These are phyloP conservation scores for Euwallacea fornicatus DNA, from an alignment of 1,140 invertebrate genomes.

Conservation along the genomic window DNA sequence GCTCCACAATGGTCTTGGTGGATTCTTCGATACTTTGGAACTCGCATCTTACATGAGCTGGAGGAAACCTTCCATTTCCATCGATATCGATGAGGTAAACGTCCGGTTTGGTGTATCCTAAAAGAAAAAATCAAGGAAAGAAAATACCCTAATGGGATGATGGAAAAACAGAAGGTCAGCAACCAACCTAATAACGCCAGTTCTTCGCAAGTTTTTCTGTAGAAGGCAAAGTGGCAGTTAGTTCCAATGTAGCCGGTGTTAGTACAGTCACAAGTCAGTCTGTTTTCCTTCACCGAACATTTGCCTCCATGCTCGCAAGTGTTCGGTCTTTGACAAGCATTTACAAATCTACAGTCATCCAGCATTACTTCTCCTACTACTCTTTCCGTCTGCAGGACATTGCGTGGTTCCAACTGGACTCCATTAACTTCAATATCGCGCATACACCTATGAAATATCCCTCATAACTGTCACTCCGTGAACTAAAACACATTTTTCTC, in stretches of 20 bases:
- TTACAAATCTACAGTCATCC: constrained; percentile 86
- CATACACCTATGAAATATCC: constrained; percentile 65
- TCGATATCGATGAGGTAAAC: constrained; percentile 92
- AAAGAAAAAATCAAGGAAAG: constrained; percentile 23
- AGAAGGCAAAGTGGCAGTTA: constrained; percentile 91
- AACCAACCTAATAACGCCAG: constrained; percentile 71
- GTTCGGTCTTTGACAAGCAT: constrained; percentile 84
- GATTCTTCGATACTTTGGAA: constrained; percentile 83
- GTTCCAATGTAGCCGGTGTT: constrained; percentile 86
- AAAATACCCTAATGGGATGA: background rate
- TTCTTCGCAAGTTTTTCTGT: constrained; percentile 89
- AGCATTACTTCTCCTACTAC: constrained; percentile 84
- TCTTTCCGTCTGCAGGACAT: constrained; percentile 77
- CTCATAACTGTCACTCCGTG: background rate
- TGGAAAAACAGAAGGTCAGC: background rate
- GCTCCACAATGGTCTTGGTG: constrained; percentile 88
- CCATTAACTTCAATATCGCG: constrained; percentile 83
- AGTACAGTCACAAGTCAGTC: constrained; percentile 84
- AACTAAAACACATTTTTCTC: background rate
- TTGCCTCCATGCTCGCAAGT: constrained; percentile 90
- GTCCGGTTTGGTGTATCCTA: constrained; percentile 79
- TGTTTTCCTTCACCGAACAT: constrained; percentile 85
- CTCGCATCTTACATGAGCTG: constrained; percentile 87
- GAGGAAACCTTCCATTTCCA: constrained; percentile 87
- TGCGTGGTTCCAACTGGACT: constrained; percentile 69